These are phyloP conservation scores for Cyprinodon brontotheroides DNA, from an alignment of 2,113 vertebrate species.

Conservation along the genomic window DNA sequence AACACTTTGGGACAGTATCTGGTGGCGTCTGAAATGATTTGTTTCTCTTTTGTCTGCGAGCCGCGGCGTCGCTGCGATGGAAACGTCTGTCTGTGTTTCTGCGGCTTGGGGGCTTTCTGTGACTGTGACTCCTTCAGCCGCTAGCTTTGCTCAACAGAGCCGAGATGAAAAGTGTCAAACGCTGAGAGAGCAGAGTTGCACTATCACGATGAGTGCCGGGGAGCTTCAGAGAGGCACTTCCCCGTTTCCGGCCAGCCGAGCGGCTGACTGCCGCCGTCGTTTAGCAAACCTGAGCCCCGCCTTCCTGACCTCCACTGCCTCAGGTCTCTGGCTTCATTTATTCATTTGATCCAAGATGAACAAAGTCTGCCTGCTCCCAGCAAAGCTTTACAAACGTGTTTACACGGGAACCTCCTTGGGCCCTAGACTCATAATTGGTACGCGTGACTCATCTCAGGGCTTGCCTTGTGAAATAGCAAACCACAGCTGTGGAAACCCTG, in stretches of 20 bases:
- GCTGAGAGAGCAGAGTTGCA: constrained; percentile 9
- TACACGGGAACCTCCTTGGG: constrained; percentile 21
- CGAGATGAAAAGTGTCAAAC: neutral
- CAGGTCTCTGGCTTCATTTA: neutral
- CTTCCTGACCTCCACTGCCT: constrained; percentile 1
- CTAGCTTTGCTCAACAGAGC: neutral
- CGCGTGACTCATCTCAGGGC: constrained; percentile 28
- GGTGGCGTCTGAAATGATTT: neutral
- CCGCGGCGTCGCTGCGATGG: neutral
- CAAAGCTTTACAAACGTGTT: constrained; percentile 1
- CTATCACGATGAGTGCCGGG: constrained; percentile 24
- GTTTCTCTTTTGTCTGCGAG: neutral
- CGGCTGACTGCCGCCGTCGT: constrained; percentile 9
- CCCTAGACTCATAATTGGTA: constrained; percentile 4
- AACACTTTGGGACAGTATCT: too few relatives aligned
- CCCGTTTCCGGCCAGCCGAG: constrained; percentile 15
- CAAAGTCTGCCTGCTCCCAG: neutral
- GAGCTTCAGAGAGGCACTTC: constrained; percentile 6
- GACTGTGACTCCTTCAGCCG: neutral
- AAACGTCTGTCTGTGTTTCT: neutral
- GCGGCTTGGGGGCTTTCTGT: neutral
- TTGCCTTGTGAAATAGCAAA: constrained; percentile 33
- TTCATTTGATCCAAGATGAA: constrained; percentile 27
- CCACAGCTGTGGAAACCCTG: constrained; percentile 35
- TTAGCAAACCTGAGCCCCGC: neutral